Evolutionary conservation across 1,140 invertebrate species (phyloP), one percentile per base, ranked within the genome.

Genomic region (Colletes gigas): DNA sequence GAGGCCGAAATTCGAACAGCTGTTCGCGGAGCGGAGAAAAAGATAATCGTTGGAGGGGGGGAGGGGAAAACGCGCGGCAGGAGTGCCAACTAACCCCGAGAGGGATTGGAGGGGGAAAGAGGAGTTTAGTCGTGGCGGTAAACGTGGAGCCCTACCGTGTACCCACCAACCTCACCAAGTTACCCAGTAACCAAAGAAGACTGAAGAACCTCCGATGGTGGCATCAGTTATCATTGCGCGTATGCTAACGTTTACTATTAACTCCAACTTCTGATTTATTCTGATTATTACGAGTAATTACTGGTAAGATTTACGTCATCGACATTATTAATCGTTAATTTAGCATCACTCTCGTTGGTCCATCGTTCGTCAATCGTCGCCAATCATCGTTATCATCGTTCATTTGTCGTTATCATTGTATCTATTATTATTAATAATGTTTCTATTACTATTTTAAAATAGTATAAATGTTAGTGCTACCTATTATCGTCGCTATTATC

Each of bases 151-250:
- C 68, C 81, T 83, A 81, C 59, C 75, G 77, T 30, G 30, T 87
- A 89, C 81, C 82, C 85, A 89, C 85, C 88, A 88, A 91, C 80
- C 87, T 89, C 85, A 90, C 81, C 88, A 82, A 92, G 91, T 92
- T 92, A 92, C 91, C 91, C 89, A 90, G 88, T 90, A 92, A 92
- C 92, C 91, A 92, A 92, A 92, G 92, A 92, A 92, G 92, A 92
- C 92, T 92, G 91, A 92, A 92, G 86, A 92, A 92, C 91, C 92
- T 91, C 89, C 85, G 89, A 92, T 90, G 89, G 91, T 90, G 90
- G 83, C 90, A 90, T 90, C 89, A 88, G 90, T 92, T 92, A 88
- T 89, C 88, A 90, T 87, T 88, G 89, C 85, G 87, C 78, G 86
- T 86, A 83, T 89, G 83, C 88, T 88, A 86, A 84, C 47, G 62